phyloP scores from a whole-genome alignment of 2,113 vertebrate species.

The Seriola aureovittata region DNA sequence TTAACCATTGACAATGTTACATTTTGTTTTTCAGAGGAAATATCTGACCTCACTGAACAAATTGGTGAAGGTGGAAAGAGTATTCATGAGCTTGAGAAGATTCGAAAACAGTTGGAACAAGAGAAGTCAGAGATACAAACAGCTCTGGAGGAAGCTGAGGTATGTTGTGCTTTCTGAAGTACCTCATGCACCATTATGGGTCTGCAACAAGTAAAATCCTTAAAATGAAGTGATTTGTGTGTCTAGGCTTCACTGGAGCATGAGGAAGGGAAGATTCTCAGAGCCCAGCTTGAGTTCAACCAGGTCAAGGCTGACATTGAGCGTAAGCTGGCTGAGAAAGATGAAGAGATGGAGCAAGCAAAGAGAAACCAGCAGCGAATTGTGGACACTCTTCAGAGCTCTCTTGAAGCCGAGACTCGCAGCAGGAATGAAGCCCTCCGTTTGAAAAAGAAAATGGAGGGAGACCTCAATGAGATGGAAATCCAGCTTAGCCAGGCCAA shows the following conservation, averaged over 20 bases:
- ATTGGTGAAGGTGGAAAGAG: slow-evolving; percentile 87
- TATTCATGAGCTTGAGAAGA: slow-evolving; percentile 91
- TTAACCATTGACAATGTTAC: not conserved
- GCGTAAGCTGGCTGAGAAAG: slow-evolving; percentile 90
- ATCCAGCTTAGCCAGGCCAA: slow-evolving; percentile 87
- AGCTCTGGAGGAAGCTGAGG: slow-evolving; percentile 91
- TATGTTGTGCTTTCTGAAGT: slow-evolving; percentile 33
- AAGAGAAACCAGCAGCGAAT: slow-evolving; percentile 90
- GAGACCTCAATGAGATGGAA: slow-evolving; percentile 86
- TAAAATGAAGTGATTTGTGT: not conserved
- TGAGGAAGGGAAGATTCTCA: slow-evolving; percentile 92
- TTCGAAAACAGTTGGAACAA: slow-evolving; percentile 88
- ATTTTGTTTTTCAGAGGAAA: slow-evolving; percentile 74
- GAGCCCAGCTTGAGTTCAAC: slow-evolving; percentile 90
- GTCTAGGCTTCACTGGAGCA: slow-evolving; percentile 90
- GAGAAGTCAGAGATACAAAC: slow-evolving; percentile 91
- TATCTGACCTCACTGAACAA: slow-evolving; percentile 89
- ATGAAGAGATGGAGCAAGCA: slow-evolving; percentile 92
- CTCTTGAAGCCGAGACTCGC: slow-evolving; percentile 90
- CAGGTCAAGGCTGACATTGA: slow-evolving; percentile 91
- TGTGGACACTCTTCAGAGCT: slow-evolving; percentile 90
- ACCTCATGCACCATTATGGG: not conserved
- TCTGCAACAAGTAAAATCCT: not conserved
- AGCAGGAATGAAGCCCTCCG: slow-evolving; percentile 89
- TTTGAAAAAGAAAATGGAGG: slow-evolving; percentile 86